phyloP scores from a whole-genome alignment of 2,888 invertebrate species.

The Bombyx huttoni region DNA sequence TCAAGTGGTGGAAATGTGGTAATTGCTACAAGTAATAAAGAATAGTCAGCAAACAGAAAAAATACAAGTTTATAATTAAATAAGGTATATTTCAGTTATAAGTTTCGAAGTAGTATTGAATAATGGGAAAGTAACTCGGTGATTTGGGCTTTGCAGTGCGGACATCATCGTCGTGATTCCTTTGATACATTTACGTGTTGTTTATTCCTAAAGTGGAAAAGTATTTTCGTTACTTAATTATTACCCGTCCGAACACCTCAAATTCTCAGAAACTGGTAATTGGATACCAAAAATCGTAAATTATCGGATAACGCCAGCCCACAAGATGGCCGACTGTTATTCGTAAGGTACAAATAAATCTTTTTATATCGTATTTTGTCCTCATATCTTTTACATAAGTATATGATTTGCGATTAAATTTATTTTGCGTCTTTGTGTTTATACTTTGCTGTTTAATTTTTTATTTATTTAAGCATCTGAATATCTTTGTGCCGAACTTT shows the following conservation, averaged over 20 bases:
- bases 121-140: constrained; percentile 42
- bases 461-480: constrained; percentile 9
- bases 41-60: constrained; percentile 16
- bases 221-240: constrained; percentile 23
- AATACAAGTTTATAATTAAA: constrained; percentile 17
- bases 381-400: constrained; percentile 19
- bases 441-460: constrained; percentile 13
- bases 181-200: constrained; percentile 28
- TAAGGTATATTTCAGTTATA: constrained; percentile 29
- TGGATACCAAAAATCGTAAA: constrained; percentile 40
- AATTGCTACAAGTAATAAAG: constrained; percentile 34
- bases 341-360: constrained; percentile 64
- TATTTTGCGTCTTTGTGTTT: constrained; percentile 9
- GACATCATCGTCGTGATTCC: constrained; percentile 33
- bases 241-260: constrained; percentile 24
- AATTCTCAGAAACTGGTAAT: constrained; percentile 31
- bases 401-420: constrained; percentile 12
- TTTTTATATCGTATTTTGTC: constrained; percentile 29
- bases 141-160: constrained; percentile 55
- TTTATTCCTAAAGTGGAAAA: constrained; percentile 26
- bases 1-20: constrained; percentile 55
- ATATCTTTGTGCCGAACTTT: constrained; percentile 49
- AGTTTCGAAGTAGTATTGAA: constrained; percentile 9
- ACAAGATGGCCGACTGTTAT: constrained; percentile 72
- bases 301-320: constrained; percentile 68